These are phyloP conservation scores for Chaetogeoica ovagalla DNA, from an alignment of 2,888 invertebrate species.

Conservation along the genomic window DNA sequence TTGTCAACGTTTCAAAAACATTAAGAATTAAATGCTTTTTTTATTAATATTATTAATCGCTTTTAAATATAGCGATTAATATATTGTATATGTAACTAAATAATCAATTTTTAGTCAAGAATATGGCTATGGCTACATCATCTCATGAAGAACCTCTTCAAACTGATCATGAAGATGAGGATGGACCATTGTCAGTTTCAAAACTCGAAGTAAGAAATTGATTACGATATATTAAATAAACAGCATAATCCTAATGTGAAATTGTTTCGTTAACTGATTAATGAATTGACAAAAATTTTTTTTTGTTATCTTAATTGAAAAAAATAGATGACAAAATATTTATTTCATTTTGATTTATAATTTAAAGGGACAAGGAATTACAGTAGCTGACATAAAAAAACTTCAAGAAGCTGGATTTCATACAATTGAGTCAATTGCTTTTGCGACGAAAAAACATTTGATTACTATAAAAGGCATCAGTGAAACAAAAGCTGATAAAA, in stretches of 20 bases:
- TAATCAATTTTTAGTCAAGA: neutral
- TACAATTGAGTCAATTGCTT: conserved; percentile 94
- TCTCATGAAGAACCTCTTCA: conserved; percentile 57
- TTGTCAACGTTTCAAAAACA: too few species aligned
- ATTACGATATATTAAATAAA: neutral
- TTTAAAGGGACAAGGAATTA: conserved; percentile 84
- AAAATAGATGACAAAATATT: neutral
- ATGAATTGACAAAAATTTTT: too few species aligned
- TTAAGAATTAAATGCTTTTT: too few species aligned
- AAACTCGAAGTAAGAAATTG: conserved; percentile 70
- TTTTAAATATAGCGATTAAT: too few species aligned
- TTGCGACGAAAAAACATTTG: conserved; percentile 88
- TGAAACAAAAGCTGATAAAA: conserved; percentile 95
- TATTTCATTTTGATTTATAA: neutral
- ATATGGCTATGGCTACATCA: conserved; percentile 11
- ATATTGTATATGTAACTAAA: neutral
- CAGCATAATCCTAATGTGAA: neutral
- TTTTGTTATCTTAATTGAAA: too few species aligned
- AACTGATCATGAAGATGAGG: conserved; percentile 68
- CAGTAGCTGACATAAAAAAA: conserved; percentile 87
- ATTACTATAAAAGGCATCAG: conserved; percentile 91
- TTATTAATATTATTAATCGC: too few species aligned
- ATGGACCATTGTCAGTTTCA: conserved; percentile 71
- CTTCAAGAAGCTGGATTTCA: conserved; percentile 90
- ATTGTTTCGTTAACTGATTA: too few species aligned